Percentiles rank a stretch among this genome's conserved stretches.
Conservation (phyloP, 2,113 vertebrate genomes). For the Pelobates fuscus region DNA sequence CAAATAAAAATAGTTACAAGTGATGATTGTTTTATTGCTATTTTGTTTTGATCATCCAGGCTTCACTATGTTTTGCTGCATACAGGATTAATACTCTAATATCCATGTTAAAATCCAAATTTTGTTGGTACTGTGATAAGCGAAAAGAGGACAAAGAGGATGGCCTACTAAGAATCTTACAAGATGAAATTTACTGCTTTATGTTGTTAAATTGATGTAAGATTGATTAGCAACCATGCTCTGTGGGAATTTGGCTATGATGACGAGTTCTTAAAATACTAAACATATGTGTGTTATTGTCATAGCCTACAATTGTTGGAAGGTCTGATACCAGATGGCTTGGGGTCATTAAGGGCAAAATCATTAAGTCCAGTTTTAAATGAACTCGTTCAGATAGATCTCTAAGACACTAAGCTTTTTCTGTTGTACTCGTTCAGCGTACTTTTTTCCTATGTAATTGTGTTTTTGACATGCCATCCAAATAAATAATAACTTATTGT, state of each 20-base stretch:
- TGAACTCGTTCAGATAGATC: conserved; percentile 39
- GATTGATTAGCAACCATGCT: conserved; percentile 12
- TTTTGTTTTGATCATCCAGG: no score
- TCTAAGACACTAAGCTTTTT: conserved; percentile 21
- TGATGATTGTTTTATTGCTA: no score
- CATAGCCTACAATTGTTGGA: conserved; percentile 42
- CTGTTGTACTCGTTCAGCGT: conserved; percentile 17
- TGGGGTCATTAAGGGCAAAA: conserved; percentile 48
- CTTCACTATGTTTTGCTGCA: no score
- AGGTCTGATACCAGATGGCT: conserved; percentile 44
- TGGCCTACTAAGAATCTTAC: not conserved
- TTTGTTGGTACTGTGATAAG: not conserved
- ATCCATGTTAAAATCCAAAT: no score
- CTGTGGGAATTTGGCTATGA: conserved; percentile 38
- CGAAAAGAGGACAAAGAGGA: not conserved
- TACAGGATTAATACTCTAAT: no score
- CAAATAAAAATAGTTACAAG: no score
- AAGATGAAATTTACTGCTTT: conserved; percentile 23
- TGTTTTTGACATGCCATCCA: not conserved
- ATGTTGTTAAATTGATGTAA: conserved; percentile 39
- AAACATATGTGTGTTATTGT: conserved; percentile 49
- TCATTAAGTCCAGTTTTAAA: conserved; percentile 40
- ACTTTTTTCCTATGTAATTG: conserved; percentile 12
- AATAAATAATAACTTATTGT: not conserved
- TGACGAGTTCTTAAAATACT: conserved; percentile 36